phyloP scores from a whole-genome alignment of 2,113 vertebrate species.

The Pteronura brasiliensis region DNA sequence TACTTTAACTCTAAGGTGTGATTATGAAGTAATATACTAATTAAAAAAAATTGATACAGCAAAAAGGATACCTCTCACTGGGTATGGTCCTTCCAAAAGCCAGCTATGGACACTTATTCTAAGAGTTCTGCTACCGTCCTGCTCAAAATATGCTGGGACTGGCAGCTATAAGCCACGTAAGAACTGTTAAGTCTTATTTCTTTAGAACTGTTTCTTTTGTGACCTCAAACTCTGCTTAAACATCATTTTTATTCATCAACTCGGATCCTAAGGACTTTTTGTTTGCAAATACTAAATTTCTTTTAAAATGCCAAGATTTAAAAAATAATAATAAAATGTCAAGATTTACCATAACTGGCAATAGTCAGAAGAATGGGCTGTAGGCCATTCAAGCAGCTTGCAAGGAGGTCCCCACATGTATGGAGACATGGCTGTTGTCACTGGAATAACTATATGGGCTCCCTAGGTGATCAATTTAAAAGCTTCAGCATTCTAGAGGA shows the following conservation, averaged over 20 bases:
- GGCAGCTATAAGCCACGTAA: background rate
- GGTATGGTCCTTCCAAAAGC: background rate
- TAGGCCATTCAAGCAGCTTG: background rate
- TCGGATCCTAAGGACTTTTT: background rate
- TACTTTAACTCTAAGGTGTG: conserved; percentile 2
- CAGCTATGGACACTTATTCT: background rate
- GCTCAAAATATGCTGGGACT: background rate
- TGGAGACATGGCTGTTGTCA: background rate
- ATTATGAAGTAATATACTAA: background rate
- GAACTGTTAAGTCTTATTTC: background rate
- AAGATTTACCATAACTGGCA: background rate
- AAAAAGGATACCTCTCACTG: background rate
- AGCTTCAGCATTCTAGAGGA: background rate
- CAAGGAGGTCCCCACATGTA: background rate
- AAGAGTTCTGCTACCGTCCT: background rate
- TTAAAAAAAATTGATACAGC: background rate
- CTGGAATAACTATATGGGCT: background rate
- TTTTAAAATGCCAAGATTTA: background rate
- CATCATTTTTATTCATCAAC: background rate
- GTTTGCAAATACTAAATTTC: background rate
- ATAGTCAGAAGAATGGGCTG: background rate
- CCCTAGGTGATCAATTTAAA: background rate
- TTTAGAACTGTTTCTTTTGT: background rate
- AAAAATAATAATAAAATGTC: background rate
- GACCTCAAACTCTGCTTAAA: background rate